Evolutionary conservation across 1,140 invertebrate species (phyloP).

Genomic region (Tetramorium alpestre): DNA sequence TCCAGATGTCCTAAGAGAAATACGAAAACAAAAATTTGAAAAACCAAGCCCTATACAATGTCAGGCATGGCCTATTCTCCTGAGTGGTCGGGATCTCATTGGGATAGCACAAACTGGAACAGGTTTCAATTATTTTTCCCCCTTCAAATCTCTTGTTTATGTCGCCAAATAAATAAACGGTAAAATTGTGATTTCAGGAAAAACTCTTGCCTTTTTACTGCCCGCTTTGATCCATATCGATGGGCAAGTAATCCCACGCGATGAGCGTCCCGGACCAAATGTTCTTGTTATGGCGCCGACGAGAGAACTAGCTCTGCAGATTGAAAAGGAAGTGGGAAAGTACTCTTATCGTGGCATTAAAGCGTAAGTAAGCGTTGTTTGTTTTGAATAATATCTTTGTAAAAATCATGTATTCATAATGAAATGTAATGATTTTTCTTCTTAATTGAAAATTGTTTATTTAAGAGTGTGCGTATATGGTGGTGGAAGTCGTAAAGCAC

Average conservation of each 20-base stretch:
- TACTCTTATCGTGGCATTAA: conserved; percentile 94
- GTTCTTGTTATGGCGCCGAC: conserved; percentile 96
- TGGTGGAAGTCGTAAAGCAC: conserved; percentile 91
- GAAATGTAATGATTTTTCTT: background rate
- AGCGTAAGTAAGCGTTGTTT: conserved; percentile 87
- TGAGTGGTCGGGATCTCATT: conserved; percentile 95
- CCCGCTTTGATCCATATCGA: conserved; percentile 97
- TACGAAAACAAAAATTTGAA: conserved; percentile 92
- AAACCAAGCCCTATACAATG: conserved; percentile 96
- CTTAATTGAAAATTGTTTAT: conserved; percentile 55
- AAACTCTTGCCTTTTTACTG: conserved; percentile 96
- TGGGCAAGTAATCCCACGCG: conserved; percentile 89
- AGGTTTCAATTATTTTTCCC: conserved; percentile 83
- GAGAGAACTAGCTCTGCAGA: conserved; percentile 95
- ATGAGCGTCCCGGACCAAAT: conserved; percentile 91
- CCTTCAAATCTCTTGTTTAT: too few species aligned
- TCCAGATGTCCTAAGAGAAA: conserved; percentile 93
- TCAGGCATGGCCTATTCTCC: conserved; percentile 95
- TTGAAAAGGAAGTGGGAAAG: conserved; percentile 95
- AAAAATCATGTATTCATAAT: background rate
- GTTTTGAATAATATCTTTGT: background rate
- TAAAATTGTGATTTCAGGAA: conserved; percentile 85
- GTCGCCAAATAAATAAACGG: background rate
- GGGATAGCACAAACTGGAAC: conserved; percentile 98
- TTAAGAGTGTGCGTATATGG: conserved; percentile 94